phyloP scores from a whole-genome alignment of 92 coral and sea anemone genomes.

The Zoanthus sociatus region DNA sequence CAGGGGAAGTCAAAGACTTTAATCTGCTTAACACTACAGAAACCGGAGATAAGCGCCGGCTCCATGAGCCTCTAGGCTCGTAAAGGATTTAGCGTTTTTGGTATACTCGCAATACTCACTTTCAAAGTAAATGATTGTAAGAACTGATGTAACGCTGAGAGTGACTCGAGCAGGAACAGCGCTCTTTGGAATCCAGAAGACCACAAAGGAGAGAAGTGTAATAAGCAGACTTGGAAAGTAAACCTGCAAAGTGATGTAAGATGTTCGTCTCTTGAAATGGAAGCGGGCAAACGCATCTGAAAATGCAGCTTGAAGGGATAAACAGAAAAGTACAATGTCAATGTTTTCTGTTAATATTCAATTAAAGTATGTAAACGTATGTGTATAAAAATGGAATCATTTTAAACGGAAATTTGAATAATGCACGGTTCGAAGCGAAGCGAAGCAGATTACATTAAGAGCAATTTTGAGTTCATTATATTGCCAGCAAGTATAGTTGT shows the following conservation, averaged over 20 bases:
- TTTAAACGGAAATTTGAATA: too few relatives aligned
- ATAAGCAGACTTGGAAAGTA: constrained; percentile 38
- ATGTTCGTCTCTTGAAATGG: constrained; percentile 29
- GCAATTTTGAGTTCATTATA: too few relatives aligned
- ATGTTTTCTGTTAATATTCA: too few relatives aligned
- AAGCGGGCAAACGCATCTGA: constrained; percentile 39
- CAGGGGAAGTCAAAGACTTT: too few relatives aligned
- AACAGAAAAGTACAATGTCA: background rate
- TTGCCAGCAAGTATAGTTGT: too few relatives aligned
- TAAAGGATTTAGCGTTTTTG: background rate
- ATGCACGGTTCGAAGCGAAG: too few relatives aligned
- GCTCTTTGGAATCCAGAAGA: constrained; percentile 34
- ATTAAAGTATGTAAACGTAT: too few relatives aligned
- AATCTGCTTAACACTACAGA: too few relatives aligned
- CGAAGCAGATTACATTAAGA: too few relatives aligned
- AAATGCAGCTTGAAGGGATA: constrained; percentile 13
- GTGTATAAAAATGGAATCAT: too few relatives aligned
- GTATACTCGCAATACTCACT: background rate
- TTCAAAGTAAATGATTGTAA: constrained; percentile 44
- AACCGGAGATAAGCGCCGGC: too few relatives aligned
- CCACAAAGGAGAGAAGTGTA: constrained; percentile 31
- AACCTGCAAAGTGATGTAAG: constrained; percentile 31
- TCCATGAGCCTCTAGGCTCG: too few relatives aligned
- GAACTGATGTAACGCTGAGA: constrained; percentile 34
- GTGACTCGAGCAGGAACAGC: constrained; percentile 44